These are phyloP conservation scores for Antheraea assamensis DNA, from an alignment of 2,888 invertebrate species.

Conservation along the genomic window DNA sequence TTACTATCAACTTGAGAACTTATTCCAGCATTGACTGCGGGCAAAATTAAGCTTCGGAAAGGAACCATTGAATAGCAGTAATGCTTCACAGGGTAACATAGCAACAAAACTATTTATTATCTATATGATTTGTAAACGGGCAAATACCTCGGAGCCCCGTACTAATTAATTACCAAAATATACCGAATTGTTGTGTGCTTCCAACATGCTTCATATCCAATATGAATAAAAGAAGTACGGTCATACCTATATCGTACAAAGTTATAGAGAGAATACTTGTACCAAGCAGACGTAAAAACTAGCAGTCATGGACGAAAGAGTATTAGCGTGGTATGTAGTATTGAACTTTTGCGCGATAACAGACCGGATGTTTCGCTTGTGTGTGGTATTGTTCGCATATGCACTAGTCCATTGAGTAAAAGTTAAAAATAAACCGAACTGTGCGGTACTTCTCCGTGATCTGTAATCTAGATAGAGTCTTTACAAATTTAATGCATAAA, in stretches of 20 bases:
- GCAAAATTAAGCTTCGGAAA: background rate
- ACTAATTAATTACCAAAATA: no score
- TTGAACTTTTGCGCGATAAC: conserved; percentile 67
- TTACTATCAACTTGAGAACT: background rate
- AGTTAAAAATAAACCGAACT: conserved; percentile 10
- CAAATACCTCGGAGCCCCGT: background rate
- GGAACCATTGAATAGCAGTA: background rate
- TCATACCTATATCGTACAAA: conserved; percentile 22
- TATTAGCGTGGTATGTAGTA: conserved; percentile 46
- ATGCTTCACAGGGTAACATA: background rate
- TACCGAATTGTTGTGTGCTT: background rate
- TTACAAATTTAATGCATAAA: background rate
- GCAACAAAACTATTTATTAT: background rate
- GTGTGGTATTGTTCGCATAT: conserved; percentile 65
- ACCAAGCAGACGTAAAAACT: conserved; percentile 36
- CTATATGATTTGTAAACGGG: background rate
- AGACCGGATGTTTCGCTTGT: conserved; percentile 73
- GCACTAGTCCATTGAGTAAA: conserved; percentile 38
- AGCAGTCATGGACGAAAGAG: conserved; percentile 56
- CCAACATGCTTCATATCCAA: background rate
- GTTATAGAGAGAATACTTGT: background rate
- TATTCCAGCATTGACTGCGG: background rate
- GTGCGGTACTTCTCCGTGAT: background rate
- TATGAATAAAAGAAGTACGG: conserved; percentile 29
- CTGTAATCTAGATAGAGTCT: background rate